Evolutionary conservation across 2,888 invertebrate species (phyloP), one percentile per base, ranked within the genome.

Genomic region (Erebia aethiops): DNA sequence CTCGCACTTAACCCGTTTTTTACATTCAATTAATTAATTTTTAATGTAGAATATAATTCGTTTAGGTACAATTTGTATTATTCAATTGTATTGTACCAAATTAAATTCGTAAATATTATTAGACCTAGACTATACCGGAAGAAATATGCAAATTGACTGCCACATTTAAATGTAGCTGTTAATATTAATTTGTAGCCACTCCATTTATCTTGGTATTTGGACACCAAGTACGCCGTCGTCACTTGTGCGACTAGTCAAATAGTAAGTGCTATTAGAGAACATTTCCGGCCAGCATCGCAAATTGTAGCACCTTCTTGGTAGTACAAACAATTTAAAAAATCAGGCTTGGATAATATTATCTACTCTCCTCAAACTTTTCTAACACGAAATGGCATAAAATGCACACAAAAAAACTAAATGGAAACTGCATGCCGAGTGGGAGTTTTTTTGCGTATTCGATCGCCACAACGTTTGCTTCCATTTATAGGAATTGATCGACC

Each of bases 151-250:
- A 56, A 56, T 56, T 56, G 56, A 56, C 13, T 26, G 56, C 3
- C 56, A 56, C 21, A 56, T 56, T 56, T 11, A 56, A 56, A 56
- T 56, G 56, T 56, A 56, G 11, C 56, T 56, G 11, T 18, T 10
- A 21, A 21, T 21, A 21, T 3, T 56, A 56, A 56, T 21, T 18
- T 21, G 18, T 21, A 13, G 21, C 13, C 56, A 56, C 11, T 21
- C 13, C 13, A 21, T 21, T 56, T 56, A 21, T n/a, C 4, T 16
- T 16, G 16, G 16, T 52, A 52, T 16, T 51, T 14, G 11, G 43
- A 51, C 26, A n/a, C n/a, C 4, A 26, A 2, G 26, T 26, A 4
- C 4, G 26, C 26, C 26, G 2, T 26, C 26, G 26, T 26, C 26
- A 26, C 26, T 4, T 0, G 26, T 26, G 26, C 26, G 2, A 26